These are phyloP conservation scores for Formica selysi DNA, from an alignment of 1,140 invertebrate genomes.

Conservation along the genomic window DNA sequence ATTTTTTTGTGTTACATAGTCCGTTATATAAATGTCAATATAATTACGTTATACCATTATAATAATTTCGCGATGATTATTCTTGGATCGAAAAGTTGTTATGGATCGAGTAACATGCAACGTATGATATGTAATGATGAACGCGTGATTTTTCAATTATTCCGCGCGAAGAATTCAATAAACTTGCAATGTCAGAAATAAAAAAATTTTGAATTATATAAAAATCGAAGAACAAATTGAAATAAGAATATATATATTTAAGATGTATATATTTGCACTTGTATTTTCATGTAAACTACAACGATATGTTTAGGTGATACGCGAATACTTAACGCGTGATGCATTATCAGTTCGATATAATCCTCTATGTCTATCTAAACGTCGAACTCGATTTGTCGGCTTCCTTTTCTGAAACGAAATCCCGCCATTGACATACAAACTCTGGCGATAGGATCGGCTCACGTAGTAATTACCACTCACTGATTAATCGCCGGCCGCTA, in stretches of 20 bases:
- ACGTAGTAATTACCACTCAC: conserved; percentile 69
- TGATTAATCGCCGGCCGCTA: conserved; percentile 72
- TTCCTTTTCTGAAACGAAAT: conserved; percentile 57
- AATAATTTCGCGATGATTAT: conserved; percentile 2
- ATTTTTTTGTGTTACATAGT: not conserved
- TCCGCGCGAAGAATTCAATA: not conserved
- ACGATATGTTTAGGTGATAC: not conserved
- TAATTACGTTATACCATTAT: not conserved
- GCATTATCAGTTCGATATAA: conserved; percentile 44
- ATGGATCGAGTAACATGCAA: not conserved
- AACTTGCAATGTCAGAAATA: not conserved
- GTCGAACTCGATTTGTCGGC: conserved; percentile 46
- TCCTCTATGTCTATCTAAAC: conserved; percentile 20
- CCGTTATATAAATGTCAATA: not conserved
- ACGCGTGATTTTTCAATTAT: not conserved
- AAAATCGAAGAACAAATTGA: not conserved
- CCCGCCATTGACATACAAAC: conserved; percentile 40
- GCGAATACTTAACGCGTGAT: conserved; percentile 14
- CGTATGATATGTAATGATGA: not conserved
- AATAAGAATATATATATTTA: not conserved
- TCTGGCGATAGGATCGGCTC: not conserved
- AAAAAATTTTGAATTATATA: not conserved
- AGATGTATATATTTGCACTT: not conserved
- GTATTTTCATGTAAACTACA: not conserved
- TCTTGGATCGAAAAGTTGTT: not conserved